These are phyloP conservation scores for Sicus ferrugineus DNA, from an alignment of 2,888 invertebrate genomes.

Conservation along the genomic window DNA sequence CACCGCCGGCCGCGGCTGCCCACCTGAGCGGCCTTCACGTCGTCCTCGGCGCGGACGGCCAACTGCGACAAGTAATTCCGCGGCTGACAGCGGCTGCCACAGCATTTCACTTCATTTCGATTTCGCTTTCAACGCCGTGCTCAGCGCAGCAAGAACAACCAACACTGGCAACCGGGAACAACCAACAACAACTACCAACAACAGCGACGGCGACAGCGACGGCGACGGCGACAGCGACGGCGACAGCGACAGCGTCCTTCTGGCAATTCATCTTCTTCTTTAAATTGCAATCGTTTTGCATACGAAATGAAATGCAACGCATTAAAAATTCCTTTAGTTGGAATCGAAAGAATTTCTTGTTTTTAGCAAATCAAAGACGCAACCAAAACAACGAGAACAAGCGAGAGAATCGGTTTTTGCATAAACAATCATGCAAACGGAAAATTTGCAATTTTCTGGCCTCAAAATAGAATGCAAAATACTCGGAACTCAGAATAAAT, in stretches of 20 bases:
- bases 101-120: constrained; percentile 14
- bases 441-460: constrained; percentile 28
- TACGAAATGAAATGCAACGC: constrained; percentile 25
- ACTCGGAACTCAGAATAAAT: constrained; percentile 15
- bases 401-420: constrained; percentile 13
- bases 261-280: constrained; percentile 34
- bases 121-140: background rate
- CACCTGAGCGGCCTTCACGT: background rate
- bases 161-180: too few relatives aligned
- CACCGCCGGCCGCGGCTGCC: background rate
- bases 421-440: constrained; percentile 33
- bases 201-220: too few relatives aligned
- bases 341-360: background rate
- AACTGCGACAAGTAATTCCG: background rate
- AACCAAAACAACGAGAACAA: background rate
- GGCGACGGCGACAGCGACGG: background rate
- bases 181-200: too few relatives aligned
- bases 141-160: background rate
- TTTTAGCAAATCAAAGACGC: background rate
- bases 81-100: background rate
- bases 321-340: too few relatives aligned
- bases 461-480: constrained; percentile 16
- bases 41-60: background rate
- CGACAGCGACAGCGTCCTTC: constrained; percentile 4
- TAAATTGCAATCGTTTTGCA: constrained; percentile 26